phyloP scores from a whole-genome alignment of 2,113 vertebrate species.

The Zingel zingel region DNA sequence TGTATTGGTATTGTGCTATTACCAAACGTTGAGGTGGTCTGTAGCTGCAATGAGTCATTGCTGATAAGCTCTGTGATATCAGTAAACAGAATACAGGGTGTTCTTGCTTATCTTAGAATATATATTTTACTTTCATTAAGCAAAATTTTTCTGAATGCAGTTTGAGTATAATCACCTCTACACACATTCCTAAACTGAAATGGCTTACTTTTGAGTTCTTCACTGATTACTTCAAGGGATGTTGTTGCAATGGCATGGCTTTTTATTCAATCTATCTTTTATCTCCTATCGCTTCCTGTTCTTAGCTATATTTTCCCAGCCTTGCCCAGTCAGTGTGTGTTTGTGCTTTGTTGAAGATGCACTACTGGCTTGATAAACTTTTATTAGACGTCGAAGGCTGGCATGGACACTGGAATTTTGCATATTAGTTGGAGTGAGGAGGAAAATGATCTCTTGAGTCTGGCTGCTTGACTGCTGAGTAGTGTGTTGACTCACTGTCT shows the following conservation, averaged over 20 bases:
- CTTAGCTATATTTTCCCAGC: background rate
- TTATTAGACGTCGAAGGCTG: constrained; percentile 3
- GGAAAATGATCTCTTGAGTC: constrained; percentile 10
- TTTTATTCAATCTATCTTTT: constrained; percentile 2
- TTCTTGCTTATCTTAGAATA: constrained; percentile 33
- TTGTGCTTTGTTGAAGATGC: constrained; percentile 18
- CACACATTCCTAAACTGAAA: background rate
- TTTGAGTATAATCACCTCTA: constrained; percentile 6
- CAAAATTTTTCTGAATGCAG: constrained; percentile 3
- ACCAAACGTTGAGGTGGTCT: constrained; percentile 9
- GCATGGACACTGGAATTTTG: background rate
- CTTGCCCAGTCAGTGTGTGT: background rate
- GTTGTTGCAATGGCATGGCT: constrained; percentile 7
- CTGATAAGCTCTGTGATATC: constrained; percentile 50
- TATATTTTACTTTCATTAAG: constrained; percentile 14
- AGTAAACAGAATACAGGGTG: constrained; percentile 19
- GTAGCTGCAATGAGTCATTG: background rate
- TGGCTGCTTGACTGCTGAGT: constrained; percentile 9
- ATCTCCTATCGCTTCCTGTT: constrained; percentile 10
- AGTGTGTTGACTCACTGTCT: constrained; percentile 6
- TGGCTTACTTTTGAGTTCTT: constrained; percentile 5
- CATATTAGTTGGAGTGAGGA: background rate
- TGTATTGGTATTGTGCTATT: background rate
- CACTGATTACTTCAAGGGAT: constrained; percentile 2
- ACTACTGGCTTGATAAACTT: background rate